Percentiles rank a stretch among this genome's conserved stretches.
These are phyloP conservation scores for Diadromus collaris DNA, from an alignment of 2,888 invertebrate genomes.

Conservation along the genomic window DNA sequence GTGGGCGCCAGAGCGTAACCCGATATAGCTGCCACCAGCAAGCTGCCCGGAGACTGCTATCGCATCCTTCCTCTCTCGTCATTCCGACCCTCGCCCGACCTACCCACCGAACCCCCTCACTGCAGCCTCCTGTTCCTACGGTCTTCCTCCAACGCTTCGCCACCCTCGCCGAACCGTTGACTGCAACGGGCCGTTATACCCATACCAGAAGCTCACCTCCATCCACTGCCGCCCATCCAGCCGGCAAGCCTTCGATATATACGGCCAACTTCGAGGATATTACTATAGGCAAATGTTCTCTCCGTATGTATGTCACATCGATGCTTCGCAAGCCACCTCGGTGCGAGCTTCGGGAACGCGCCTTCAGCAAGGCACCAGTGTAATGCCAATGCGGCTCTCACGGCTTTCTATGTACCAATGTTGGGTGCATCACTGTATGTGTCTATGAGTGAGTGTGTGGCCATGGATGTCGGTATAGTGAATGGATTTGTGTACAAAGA, in stretches of 20 bases:
- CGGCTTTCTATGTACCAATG: background rate
- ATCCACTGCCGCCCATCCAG: constrained; percentile 22
- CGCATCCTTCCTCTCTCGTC: constrained; percentile 53
- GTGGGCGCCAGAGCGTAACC: constrained; percentile 71
- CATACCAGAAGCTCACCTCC: constrained; percentile 29
- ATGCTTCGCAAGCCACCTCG: constrained; percentile 21
- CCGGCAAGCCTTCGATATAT: constrained; percentile 30
- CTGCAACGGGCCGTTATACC: constrained; percentile 45
- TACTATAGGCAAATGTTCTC: constrained; percentile 35
- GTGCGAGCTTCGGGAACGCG: constrained; percentile 1
- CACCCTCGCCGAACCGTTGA: constrained; percentile 26
- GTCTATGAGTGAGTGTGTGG: background rate
- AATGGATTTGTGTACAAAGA: background rate
- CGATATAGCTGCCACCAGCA: constrained; percentile 72
- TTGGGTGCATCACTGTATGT: background rate
- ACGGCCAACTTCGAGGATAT: constrained; percentile 54
- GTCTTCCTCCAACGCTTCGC: constrained; percentile 44
- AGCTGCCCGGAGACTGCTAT: constrained; percentile 64
- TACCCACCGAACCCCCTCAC: background rate
- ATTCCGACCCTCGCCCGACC: constrained; percentile 30
- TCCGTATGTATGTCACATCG: constrained; percentile 55
- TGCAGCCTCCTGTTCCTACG: constrained; percentile 13
- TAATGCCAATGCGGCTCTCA: constrained; percentile 14
- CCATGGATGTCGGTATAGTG: too few species aligned
- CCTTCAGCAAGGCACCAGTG: constrained; percentile 2